A percentile compares a stretch with the other conserved stretches of the same genome.
Conservation (phyloP, 2,113 vertebrate genomes). For the Pleuronectes platessa region DNA sequence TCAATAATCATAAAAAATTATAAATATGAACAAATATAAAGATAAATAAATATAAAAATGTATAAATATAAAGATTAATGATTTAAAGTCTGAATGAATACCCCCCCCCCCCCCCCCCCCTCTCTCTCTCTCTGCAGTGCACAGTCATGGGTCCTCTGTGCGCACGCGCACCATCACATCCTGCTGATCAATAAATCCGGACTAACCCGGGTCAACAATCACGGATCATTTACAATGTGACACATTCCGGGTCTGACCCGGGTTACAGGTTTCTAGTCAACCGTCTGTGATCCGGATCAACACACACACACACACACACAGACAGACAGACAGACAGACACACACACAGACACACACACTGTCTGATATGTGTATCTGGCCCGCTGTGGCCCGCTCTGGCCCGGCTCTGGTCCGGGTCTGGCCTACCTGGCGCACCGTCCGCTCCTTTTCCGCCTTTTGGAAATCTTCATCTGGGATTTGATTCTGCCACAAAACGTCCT, state of each 20-base stretch:
- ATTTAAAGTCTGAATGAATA: too few species aligned
- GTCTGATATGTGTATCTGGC: slow-evolving; percentile 4
- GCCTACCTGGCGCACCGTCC: slow-evolving; percentile 82
- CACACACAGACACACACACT: not conserved
- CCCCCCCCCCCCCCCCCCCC: not conserved
- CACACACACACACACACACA: slow-evolving; percentile 17
- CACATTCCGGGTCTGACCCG: not conserved
- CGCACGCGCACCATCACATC: slow-evolving; percentile 68
- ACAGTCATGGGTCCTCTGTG: slow-evolving; percentile 71
- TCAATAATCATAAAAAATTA: too few species aligned
- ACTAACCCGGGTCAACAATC: slow-evolving; percentile 48
- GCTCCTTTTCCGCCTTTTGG: slow-evolving; percentile 82
- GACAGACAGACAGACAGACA: slow-evolving; percentile 3
- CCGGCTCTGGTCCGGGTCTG: slow-evolving; percentile 37
- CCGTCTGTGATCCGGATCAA: not conserved
- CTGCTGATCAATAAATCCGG: slow-evolving; percentile 66
- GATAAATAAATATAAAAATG: too few species aligned
- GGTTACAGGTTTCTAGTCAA: not conserved
- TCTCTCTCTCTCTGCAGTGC: slow-evolving; percentile 65
- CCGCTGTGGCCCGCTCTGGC: slow-evolving; percentile 9
- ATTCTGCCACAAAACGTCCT: slow-evolving; percentile 68
- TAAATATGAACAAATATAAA: not conserved
- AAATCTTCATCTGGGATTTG: slow-evolving; percentile 83
- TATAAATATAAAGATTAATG: not conserved
- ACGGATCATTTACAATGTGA: not conserved